phyloP scores from a whole-genome alignment of 2,797 vertebrate species.

The Meda fulgida region DNA sequence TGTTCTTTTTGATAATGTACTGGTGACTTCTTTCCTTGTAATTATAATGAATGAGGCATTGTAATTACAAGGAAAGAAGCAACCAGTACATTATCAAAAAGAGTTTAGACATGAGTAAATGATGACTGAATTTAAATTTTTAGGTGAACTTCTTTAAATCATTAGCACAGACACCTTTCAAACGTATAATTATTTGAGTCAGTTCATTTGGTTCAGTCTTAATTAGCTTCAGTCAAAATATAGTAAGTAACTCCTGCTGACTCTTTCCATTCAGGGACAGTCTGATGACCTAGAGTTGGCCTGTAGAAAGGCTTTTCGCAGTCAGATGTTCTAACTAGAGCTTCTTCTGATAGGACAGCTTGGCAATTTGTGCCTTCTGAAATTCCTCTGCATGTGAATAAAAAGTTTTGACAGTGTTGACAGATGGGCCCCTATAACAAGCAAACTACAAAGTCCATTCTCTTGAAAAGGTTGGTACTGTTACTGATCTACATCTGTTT shows the following conservation, averaged over 20 bases:
- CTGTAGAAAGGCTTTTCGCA: not conserved
- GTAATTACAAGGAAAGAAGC: not conserved
- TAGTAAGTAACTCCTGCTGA: not conserved
- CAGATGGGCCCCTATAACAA: not conserved
- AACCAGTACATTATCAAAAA: not conserved
- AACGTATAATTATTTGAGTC: not conserved
- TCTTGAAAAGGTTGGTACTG: not conserved
- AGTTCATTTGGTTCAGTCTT: not conserved
- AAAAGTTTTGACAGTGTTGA: not conserved
- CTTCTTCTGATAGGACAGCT: not conserved
- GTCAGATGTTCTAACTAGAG: not conserved
- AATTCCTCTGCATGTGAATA: slow-evolving; percentile 17
- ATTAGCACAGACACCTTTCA: not conserved
- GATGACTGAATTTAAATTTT: not conserved
- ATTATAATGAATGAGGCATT: too few species aligned
- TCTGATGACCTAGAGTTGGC: not conserved
- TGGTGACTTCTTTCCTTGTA: too few species aligned
- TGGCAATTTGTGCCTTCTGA: slow-evolving; percentile 2
- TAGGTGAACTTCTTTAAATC: not conserved
- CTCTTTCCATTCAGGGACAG: slow-evolving; percentile 1
- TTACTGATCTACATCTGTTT: not conserved
- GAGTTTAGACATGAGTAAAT: not conserved
- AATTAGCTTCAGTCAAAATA: not conserved
- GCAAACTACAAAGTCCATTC: not conserved
- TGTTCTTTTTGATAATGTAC: too few species aligned